A percentile compares a stretch with the other conserved stretches of the same genome.
These are phyloP conservation scores for Rhombomys opimus DNA, from an alignment of 2,113 vertebrate species.

Conservation along the genomic window DNA sequence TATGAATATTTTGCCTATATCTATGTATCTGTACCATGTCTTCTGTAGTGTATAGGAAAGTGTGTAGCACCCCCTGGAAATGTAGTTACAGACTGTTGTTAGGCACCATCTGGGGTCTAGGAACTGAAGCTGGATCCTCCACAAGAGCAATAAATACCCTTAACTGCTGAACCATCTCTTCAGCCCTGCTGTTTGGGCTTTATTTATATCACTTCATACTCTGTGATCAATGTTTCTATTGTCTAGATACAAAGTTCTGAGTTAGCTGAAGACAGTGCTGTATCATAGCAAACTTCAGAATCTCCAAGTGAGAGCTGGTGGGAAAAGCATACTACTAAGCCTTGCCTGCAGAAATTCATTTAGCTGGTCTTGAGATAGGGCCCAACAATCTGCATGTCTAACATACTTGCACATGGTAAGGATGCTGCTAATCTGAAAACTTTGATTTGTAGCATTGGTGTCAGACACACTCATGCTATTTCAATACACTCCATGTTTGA, in stretches of 20 bases:
- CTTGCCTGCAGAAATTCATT: not conserved
- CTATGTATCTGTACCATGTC: not conserved
- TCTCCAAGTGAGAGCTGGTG: not conserved
- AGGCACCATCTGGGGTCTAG: not conserved
- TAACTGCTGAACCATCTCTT: not conserved
- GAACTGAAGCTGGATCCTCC: not conserved
- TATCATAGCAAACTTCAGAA: not conserved
- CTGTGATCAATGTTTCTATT: not conserved
- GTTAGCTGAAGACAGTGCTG: not conserved
- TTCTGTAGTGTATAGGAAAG: not conserved
- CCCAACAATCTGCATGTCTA: not conserved
- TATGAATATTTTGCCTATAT: not conserved
- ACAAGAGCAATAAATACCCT: not conserved
- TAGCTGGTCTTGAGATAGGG: not conserved
- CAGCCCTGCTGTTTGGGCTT: not conserved
- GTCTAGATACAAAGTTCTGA: slow-evolving; percentile 28
- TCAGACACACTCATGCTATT: not conserved
- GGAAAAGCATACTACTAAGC: not conserved
- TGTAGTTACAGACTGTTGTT: not conserved
- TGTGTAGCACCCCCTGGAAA: not conserved
- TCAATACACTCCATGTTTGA: not conserved
- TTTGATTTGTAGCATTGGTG: not conserved
- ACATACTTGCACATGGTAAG: not conserved
- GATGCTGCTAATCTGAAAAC: not conserved
- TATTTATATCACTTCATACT: not conserved